Base-by-base conservation (phyloP, 2,113 vertebrate genomes). In the Phyllostomus hastatus region DNA sequence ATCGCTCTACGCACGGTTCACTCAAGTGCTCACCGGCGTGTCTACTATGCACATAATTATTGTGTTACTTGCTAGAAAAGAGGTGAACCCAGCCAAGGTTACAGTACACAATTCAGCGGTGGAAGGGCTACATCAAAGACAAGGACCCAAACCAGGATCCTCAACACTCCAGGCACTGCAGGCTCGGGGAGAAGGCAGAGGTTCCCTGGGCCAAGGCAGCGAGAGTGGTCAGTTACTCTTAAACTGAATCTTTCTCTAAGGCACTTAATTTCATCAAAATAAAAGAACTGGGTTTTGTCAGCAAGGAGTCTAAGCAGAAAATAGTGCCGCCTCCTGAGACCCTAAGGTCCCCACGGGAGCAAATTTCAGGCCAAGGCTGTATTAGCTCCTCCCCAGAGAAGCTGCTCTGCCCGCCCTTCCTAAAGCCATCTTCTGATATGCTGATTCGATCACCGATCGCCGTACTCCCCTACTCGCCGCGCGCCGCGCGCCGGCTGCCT, bases 401-500 rank as follows among this genome's bases (percentile, higher is more conserved):
- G n/a, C 0, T 28, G 70, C 66, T 48, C 20, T 35, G 61, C 64
- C 22, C 0, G 41, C 0, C 17, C 70, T 41, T 73, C 59, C 46
- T 79, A 24, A 85, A 66, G n/a, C 5, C 28, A 15, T 14, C 59
- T 70, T 54, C 31, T 43, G 24, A 78, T n/a, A 59, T 17, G 54
- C 61, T 20, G 17, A 61, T 1, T 4, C 5, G 33, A 64, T 64
- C 61, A 6, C 43, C 43, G 43, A 43, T 43, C 43, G 6, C 28
- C 11, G 28, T 15, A 64, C 28, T 64, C 28, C 61, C 5, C 0
- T 10, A 14, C 31, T 1, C 0, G 61, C 1, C 1, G 3, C 26
- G 1, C 15, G 16, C 6, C 4, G 9, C 54, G 10, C 50, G 8
- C 1, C 12, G 0, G 4, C 66, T 0, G 33, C 31, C n/a, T 66